phyloP scores from a whole-genome alignment of 2,888 invertebrate genomes.

The Craniophora ligustri region DNA sequence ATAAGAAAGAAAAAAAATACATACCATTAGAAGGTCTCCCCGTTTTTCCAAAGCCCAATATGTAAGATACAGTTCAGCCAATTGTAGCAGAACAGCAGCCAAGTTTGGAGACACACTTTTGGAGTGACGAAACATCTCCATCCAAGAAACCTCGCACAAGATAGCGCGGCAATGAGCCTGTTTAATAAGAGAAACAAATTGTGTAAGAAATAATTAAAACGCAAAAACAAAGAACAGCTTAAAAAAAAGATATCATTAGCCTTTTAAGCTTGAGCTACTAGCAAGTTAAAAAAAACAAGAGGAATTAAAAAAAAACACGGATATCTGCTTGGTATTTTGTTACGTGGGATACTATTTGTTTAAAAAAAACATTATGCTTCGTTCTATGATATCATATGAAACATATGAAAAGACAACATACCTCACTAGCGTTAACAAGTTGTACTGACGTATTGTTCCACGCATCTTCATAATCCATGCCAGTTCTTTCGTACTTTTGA shows the following conservation, averaged over 20 bases:
- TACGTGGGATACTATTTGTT: no score
- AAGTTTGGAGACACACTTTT: conserved; percentile 88
- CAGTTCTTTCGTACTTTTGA: conserved; percentile 89
- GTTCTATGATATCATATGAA: no score
- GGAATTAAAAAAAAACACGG: no score
- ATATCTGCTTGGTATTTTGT: no score
- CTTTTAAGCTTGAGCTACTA: no score
- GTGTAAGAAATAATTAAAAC: not conserved
- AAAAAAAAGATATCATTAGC: no score
- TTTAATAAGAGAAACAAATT: not conserved
- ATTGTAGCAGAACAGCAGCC: conserved; percentile 89
- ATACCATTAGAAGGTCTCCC: conserved; percentile 94
- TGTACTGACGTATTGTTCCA: conserved; percentile 96
- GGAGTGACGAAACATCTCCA: conserved; percentile 83
- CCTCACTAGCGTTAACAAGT: conserved; percentile 94
- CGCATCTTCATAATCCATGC: conserved; percentile 92
- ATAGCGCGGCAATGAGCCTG: conserved; percentile 96
- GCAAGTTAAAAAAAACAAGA: no score
- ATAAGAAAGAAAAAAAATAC: no score
- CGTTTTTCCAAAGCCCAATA: conserved; percentile 92
- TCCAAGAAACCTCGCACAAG: conserved; percentile 91
- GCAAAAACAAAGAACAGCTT: no score
- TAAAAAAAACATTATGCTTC: no score
- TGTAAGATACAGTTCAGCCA: conserved; percentile 93
- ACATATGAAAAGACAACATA: no score